Conservation (phyloP, 37 sponge, comb jelly and placozoan genomes). For the Cladorhizidae sp. region DNA sequence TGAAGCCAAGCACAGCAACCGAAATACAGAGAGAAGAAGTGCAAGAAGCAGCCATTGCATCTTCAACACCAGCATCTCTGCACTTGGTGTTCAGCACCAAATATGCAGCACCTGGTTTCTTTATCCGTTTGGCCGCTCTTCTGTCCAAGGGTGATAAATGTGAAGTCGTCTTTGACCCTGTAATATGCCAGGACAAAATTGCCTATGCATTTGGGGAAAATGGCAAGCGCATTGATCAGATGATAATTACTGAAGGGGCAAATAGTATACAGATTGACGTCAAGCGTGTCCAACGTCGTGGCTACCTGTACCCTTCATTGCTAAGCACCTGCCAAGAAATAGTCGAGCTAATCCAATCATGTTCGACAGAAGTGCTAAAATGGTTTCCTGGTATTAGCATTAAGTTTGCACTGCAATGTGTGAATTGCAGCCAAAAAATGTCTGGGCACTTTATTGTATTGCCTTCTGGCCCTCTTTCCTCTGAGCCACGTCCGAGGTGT, state of each 20-base stretch:
- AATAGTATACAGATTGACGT: conserved; percentile 19
- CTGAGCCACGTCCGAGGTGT: background rate
- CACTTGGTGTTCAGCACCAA: conserved; percentile 25
- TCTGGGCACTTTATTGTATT: background rate
- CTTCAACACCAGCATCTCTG: conserved; percentile 37
- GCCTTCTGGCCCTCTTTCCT: background rate
- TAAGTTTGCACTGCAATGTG: background rate
- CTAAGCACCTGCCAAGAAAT: background rate
- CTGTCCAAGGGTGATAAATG: background rate
- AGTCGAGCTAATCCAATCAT: background rate
- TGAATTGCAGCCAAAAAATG: background rate
- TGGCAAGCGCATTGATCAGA: conserved; percentile 16
- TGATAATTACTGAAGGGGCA: conserved; percentile 4
- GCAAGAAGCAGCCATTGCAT: background rate
- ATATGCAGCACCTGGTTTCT: conserved; percentile 56
- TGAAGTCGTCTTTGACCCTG: conserved; percentile 4
- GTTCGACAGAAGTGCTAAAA: background rate
- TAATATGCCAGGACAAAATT: conserved; percentile 27
- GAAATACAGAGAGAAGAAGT: background rate
- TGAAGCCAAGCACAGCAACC: background rate
- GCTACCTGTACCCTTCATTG: background rate
- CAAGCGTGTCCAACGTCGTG: background rate
- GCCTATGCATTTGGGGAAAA: conserved; percentile 16
- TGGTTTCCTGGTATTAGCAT: conserved; percentile 28
- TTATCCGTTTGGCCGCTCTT: conserved; percentile 38